A percentile compares a stretch with the other conserved stretches of the same genome.
phyloP scores from a whole-genome alignment of 2,888 invertebrate species.

The Drosophila cognata region DNA sequence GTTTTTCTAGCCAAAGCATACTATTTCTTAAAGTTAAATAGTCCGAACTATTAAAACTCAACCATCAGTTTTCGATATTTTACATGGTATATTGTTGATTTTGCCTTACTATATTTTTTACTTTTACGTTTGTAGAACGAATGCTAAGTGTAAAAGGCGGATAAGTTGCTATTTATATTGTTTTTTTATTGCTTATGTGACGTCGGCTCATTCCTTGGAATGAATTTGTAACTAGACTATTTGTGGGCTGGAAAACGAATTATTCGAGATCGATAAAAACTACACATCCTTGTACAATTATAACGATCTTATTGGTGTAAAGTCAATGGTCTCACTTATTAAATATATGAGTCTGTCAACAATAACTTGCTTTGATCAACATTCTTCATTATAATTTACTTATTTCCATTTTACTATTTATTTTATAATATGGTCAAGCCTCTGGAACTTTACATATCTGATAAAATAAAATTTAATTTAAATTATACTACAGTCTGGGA shows the following conservation, averaged over 20 bases:
- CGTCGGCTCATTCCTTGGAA: background rate
- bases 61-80: background rate
- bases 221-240: too few relatives aligned
- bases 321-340: too few relatives aligned
- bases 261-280: too few relatives aligned
- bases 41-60: background rate
- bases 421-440: background rate
- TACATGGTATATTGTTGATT: background rate
- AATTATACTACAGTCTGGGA: too few relatives aligned
- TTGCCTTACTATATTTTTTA: background rate
- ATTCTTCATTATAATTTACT: background rate
- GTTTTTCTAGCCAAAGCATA: background rate
- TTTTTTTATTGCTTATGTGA: background rate
- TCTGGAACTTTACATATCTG: background rate
- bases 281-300: background rate
- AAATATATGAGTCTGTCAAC: too few relatives aligned
- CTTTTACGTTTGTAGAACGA: background rate
- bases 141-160: background rate
- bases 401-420: background rate
- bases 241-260: too few relatives aligned
- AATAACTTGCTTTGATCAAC: too few relatives aligned
- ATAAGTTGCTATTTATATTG: fast-evolving
- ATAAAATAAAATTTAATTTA: background rate
- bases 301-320: background rate
- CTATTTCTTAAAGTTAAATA: background rate